Percentiles rank a stretch among this genome's conserved stretches.
Conservation (phyloP, 2,797 vertebrate species). For the Pangasius macronema region DNA sequence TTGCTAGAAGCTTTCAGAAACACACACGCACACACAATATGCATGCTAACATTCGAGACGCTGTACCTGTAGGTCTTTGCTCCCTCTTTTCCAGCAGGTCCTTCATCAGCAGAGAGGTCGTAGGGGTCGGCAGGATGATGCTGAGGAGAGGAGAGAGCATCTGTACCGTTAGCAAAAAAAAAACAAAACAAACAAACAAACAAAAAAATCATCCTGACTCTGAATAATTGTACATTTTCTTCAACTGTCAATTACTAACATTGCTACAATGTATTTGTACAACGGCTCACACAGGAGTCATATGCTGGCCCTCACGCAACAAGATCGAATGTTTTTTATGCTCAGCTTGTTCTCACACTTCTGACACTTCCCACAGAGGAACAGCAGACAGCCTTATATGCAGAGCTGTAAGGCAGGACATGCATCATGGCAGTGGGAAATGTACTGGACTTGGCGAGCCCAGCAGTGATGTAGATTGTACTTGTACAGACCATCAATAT, state of each 20-base stretch:
- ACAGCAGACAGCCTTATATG: background rate
- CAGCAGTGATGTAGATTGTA: background rate
- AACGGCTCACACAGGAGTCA: background rate
- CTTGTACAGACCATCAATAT: background rate
- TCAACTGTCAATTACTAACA: background rate
- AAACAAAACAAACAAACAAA: too few relatives aligned
- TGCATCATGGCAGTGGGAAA: background rate
- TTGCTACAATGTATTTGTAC: background rate
- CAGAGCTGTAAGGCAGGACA: background rate
- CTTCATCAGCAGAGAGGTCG: constrained; percentile 88
- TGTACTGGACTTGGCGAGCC: too few relatives aligned
- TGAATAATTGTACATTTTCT: background rate
- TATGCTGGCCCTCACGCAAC: too few relatives aligned
- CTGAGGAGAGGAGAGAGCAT: constrained; percentile 59
- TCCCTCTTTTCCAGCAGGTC: constrained; percentile 84
- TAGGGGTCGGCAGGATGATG: constrained; percentile 83
- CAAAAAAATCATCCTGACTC: background rate
- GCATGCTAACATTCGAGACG: constrained; percentile 53
- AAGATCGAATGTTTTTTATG: background rate
- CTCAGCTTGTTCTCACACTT: background rate
- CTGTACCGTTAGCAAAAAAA: background rate
- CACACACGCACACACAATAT: constrained; percentile 6
- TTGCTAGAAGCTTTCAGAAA: constrained; percentile 36
- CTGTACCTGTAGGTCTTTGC: constrained; percentile 91
- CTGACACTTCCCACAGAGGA: background rate